Evolutionary conservation across 2,888 invertebrate genomes (phyloP), one percentile per base, ranked within the genome.

Genomic region (Amphiduros pacificus): DNA sequence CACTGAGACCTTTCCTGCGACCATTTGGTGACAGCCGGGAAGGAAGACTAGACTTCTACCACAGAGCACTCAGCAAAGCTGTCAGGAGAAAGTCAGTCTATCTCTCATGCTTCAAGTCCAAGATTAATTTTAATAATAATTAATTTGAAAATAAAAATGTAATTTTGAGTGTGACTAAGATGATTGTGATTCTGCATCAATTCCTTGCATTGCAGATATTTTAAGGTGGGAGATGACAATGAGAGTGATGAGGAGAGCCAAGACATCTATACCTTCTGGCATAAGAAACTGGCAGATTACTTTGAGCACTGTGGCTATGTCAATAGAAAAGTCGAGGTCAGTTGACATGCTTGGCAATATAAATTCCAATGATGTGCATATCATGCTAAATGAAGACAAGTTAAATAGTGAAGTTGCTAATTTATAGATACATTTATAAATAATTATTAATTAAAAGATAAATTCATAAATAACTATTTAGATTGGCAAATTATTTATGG

Each of bases 241-340:
- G 55, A 58, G 24, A 32, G 52, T 5, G 26, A 48, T 5, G 63
- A 67, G 22, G 65, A 66, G 40, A 53, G 52, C 1, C 32, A 51
- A 36, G 61, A 64, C n/a, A 52, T 64, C 22, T 61, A 36, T 36
- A 26, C 52, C 11, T 67, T 62, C 41, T 80, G 80, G 80, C 79
- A 79, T 65, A 74, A 72, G 64, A 75, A 74, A 63, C 71, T 80
- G 26, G 80, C 78, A 4, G 75, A 76, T 59, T 78, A 69, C 62
- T 80, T 79, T 66, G 71, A 72, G 55, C 63, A 69, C 54, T 67
- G 70, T 22, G 64, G 71, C 20, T 76, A 78, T 62, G 59, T 73
- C 20, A 75, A 77, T 27, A 70, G 78, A 62, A 71, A 74, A 67
- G 74, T 76, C 9, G 80, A 80, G 74, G 77, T 77, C 62, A 48